A percentile compares a stretch with the other conserved stretches of the same genome.
These are phyloP conservation scores for Sula dactylatra DNA, from an alignment of 2,113 vertebrate genomes.

Conservation along the genomic window DNA sequence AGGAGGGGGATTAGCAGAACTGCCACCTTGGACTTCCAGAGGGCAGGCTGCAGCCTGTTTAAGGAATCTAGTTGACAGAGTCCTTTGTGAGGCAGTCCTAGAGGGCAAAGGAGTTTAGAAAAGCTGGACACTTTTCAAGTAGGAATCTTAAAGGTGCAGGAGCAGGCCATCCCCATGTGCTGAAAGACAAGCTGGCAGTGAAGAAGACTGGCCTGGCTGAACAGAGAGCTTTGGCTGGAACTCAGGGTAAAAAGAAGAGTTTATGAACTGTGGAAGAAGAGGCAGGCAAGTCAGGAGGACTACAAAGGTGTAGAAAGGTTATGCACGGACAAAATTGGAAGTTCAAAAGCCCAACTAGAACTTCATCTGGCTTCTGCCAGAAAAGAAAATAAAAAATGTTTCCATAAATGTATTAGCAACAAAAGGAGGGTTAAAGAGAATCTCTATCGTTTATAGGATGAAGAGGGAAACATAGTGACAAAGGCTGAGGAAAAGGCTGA, in stretches of 20 bases:
- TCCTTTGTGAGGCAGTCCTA: background rate
- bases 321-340: background rate
- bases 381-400: background rate
- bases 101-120: background rate
- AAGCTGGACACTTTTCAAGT: background rate
- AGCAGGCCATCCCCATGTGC: background rate
- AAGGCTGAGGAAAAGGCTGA: no score
- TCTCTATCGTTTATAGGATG: background rate
- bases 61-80: background rate
- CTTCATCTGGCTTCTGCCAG: background rate
- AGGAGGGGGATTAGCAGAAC: background rate
- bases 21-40: background rate
- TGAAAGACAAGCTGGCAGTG: background rate
- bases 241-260: background rate
- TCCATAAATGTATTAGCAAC: no score
- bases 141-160: background rate
- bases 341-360: background rate
- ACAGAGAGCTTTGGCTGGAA: background rate
- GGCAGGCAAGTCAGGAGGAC: background rate
- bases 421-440: background rate
- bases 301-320: background rate
- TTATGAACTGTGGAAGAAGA: background rate
- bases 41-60: background rate
- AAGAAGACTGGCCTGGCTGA: background rate
- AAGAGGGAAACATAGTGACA: background rate